Conservation (phyloP, 64 coral and sea anemone species). For the Astreopora myriophthalma region DNA sequence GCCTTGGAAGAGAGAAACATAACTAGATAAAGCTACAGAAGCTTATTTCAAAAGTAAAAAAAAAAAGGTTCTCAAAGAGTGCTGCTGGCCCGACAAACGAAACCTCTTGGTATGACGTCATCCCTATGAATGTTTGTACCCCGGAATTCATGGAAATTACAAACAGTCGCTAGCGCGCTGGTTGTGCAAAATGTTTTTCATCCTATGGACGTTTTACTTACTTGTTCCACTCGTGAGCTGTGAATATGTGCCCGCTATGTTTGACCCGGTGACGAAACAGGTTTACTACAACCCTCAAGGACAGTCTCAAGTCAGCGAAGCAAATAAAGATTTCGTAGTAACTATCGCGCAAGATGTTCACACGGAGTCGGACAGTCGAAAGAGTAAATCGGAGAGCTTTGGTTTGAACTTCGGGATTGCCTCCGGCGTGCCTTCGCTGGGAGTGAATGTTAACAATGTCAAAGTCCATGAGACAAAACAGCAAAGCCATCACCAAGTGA, state of each 20-base stretch:
- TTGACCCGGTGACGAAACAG: constrained; percentile 35
- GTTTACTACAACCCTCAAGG: background rate
- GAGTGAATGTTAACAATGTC: background rate
- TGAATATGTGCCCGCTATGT: constrained; percentile 16
- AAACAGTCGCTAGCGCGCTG: background rate
- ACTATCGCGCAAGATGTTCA: constrained; percentile 39
- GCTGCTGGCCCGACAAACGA: too few relatives aligned
- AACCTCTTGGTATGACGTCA: background rate
- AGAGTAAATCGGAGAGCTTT: constrained; percentile 17
- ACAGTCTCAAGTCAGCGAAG: background rate
- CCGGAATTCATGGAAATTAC: background rate
- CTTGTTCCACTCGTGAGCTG: background rate
- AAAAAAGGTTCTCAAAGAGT: background rate
- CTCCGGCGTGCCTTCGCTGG: background rate
- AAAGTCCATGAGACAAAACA: background rate
- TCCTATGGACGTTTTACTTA: background rate
- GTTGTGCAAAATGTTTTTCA: background rate
- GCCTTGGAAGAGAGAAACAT: background rate
- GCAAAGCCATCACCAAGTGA: constrained; percentile 13
- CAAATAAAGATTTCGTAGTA: constrained; percentile 30
- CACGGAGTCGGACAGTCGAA: background rate
- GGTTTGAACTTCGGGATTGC: background rate
- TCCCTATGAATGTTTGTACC: too few relatives aligned
- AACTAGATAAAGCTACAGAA: background rate
- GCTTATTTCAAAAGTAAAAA: too few relatives aligned